Percentiles rank a stretch among this genome's conserved stretches.
phyloP scores from a whole-genome alignment of 2,888 invertebrate species.

The Melanotus villosus region DNA sequence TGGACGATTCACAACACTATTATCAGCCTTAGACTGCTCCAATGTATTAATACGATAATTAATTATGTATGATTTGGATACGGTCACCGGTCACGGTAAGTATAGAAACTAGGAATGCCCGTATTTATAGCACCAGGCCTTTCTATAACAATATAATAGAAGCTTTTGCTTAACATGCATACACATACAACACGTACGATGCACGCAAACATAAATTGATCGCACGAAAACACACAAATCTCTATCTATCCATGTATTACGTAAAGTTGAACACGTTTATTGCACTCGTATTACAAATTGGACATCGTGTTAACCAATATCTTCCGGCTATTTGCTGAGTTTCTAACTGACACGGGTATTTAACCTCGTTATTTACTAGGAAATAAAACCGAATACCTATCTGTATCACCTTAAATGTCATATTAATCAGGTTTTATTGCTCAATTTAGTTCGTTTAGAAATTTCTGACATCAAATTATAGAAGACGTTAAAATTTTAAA shows the following conservation, averaged over 20 bases:
- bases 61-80: slow-evolving; percentile 64
- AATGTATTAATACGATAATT: slow-evolving; percentile 63
- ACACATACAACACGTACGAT: slow-evolving; percentile 6
- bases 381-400: too few species aligned
- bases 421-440: too few species aligned
- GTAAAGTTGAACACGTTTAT: neutral
- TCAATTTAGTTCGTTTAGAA: too few species aligned
- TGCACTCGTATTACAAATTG: neutral
- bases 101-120: slow-evolving; percentile 43
- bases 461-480: too few species aligned
- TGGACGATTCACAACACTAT: slow-evolving; percentile 51
- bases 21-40: slow-evolving; percentile 55
- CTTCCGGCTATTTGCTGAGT: too few species aligned
- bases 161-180: slow-evolving; percentile 8
- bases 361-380: too few species aligned
- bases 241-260: neutral
- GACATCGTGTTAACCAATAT: too few species aligned
- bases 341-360: too few species aligned
- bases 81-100: slow-evolving; percentile 60
- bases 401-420: too few species aligned
- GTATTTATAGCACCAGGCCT: slow-evolving; percentile 36
- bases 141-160: slow-evolving; percentile 13
- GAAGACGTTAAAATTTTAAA: too few species aligned
- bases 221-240: neutral
- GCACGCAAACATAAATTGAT: neutral